Base-by-base conservation (phyloP, 2,113 vertebrate species). In the Lepisosteus oculatus region DNA sequence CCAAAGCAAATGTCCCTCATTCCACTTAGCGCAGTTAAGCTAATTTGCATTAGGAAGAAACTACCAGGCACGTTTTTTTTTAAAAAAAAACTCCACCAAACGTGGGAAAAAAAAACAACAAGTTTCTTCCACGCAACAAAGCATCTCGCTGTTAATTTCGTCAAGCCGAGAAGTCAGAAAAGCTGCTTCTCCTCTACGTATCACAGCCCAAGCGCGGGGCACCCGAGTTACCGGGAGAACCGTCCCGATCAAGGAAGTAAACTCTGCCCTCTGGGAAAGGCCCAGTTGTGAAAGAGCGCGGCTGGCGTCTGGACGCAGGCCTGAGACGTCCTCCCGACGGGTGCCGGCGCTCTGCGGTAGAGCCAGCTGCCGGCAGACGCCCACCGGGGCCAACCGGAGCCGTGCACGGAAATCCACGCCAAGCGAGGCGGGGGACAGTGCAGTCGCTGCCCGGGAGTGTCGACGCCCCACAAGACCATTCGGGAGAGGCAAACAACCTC, bases 161-260 rank as follows among this genome's bases (percentile, higher is more conserved):
- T 88, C 86, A 91, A 89, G 89, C 88, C 86, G 74, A 80, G 65
- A 83, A 74, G 74, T 44, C 55, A 51, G 62, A 72, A 72, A 64
- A 64, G 17, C 29, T 29, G 29, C 29, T 29, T 62, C 61, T 12
- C 55, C 65, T 71, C 5, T 51, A 74, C 71, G 79, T 78, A 43
- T 71, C 5, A 59, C 69, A 73, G 78, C 80, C 78, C 83, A 87
- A 84, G 85, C 82, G 83, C 82, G 81, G 78, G 80, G 81, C 82
- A 84, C 85, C 79, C 54, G 3, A 70, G 80, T 71, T 29, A 68
- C 79, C 5, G 3, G 9, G 5, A 51, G 3, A 51, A 9, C 9
- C 9, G 9, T 51, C 47, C 29, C 5, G 9, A 51, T 9, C 47
- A 51, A 51, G 73, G 68, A 57, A 70, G 72, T 63, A 62, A 51